Percentiles rank a stretch among this genome's conserved stretches.
phyloP scores from a whole-genome alignment of 2,797 vertebrate genomes.

The Acanthornis magna region DNA sequence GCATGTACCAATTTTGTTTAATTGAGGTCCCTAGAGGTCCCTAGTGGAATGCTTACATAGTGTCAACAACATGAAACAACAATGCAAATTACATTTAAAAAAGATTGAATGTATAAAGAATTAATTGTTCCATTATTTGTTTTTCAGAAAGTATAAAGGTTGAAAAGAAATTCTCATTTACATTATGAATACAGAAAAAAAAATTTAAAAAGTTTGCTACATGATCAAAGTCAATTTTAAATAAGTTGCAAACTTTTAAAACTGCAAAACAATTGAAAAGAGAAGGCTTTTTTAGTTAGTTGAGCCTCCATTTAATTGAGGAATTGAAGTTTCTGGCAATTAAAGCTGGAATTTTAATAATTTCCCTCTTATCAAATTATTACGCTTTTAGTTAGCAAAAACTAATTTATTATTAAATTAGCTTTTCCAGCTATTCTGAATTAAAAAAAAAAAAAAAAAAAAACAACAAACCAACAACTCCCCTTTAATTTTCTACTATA shows the following conservation, averaged over 20 bases:
- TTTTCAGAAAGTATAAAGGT: background rate
- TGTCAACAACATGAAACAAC: background rate
- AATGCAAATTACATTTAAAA: background rate
- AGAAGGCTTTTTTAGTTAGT: background rate
- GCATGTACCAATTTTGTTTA: background rate
- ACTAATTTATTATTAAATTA: background rate
- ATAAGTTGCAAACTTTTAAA: background rate
- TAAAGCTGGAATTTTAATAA: background rate
- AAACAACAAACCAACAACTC: background rate
- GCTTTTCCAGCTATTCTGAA: background rate
- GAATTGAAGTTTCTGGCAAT: background rate
- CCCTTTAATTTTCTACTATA: background rate
- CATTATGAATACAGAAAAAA: background rate
- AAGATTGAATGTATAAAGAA: background rate
- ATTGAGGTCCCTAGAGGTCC: background rate
- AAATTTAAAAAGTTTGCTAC: accelerated
- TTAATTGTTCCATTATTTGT: background rate
- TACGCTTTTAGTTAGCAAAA: background rate
- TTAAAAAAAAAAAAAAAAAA: background rate
- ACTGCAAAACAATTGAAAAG: background rate
- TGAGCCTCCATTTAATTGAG: background rate
- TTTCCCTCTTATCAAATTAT: background rate
- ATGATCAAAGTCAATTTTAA: background rate
- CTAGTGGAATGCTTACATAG: background rate
- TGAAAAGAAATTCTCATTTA: background rate